Conservation (phyloP, 2,113 vertebrate genomes). For the Abramis brama region DNA sequence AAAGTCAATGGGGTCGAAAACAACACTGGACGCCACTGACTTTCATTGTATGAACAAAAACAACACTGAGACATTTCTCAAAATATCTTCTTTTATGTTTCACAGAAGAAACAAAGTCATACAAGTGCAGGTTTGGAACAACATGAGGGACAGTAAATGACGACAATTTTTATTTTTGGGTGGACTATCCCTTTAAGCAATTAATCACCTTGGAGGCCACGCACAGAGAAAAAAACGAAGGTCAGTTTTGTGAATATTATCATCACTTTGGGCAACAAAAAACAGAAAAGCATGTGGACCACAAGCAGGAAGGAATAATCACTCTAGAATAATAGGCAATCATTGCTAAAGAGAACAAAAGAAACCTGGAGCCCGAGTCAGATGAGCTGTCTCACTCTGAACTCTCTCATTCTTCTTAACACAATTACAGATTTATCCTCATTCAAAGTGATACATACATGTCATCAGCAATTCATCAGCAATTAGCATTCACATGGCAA, state of each 20-base stretch:
- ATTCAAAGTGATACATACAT: constrained; percentile 1
- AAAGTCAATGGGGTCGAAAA: background rate
- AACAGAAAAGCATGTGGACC: background rate
- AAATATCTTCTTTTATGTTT: background rate
- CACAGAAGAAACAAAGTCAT: background rate
- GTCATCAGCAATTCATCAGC: background rate
- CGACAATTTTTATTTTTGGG: background rate
- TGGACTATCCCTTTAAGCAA: background rate
- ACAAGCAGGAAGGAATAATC: constrained; percentile 4
- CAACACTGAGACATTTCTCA: background rate
- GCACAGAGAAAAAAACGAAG: background rate
- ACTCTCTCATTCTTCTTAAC: constrained; percentile 4
- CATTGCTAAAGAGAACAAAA: background rate
- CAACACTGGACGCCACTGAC: background rate
- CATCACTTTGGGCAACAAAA: background rate
- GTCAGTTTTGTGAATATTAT: background rate
- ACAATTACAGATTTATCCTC: constrained; percentile 2
- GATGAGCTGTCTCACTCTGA: background rate
- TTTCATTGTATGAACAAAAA: background rate
- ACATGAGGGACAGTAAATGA: background rate
- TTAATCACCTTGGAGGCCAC: background rate
- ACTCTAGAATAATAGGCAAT: background rate
- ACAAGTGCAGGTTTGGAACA: background rate
- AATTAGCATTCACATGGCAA: background rate
- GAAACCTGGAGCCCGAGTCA: background rate